phyloP scores from a whole-genome alignment of 2,113 vertebrate genomes.

The Mastomys coucha region DNA sequence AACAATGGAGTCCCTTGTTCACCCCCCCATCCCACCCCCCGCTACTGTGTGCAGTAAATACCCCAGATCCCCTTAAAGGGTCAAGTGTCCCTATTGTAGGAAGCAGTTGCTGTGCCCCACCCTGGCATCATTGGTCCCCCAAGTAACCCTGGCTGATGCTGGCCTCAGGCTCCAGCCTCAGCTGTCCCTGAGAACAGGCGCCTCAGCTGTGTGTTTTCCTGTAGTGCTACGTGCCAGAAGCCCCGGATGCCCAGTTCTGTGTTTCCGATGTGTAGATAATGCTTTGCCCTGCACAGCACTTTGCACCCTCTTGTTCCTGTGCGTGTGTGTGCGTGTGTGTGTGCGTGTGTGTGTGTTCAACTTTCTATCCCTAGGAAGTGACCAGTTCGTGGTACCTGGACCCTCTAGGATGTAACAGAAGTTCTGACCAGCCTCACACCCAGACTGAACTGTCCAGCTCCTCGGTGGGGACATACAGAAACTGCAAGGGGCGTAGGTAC shows the following conservation, averaged over 20 bases:
- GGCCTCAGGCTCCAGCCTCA: neutral
- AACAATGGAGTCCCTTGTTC: neutral
- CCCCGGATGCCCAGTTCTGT: neutral
- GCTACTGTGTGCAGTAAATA: neutral
- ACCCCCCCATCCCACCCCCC: neutral
- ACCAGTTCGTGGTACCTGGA: neutral
- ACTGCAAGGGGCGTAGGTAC: neutral
- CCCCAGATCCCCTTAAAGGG: neutral
- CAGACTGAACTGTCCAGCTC: neutral
- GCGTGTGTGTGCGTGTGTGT: neutral
- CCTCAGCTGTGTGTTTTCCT: neutral
- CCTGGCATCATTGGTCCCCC: neutral
- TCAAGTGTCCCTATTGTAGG: neutral
- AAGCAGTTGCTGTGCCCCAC: neutral
- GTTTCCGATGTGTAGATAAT: neutral
- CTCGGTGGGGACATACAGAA: neutral
- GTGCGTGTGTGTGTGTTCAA: neutral
- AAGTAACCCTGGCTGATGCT: neutral
- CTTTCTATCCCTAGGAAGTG: constrained; percentile 28
- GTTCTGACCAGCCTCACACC: neutral
- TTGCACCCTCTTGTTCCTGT: neutral
- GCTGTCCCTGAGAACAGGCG: neutral
- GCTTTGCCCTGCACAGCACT: neutral
- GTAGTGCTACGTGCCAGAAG: neutral
- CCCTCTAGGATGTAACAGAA: neutral